Evolutionary conservation across 2,797 vertebrate genomes (phyloP).

Genomic region (Alfaro cultratus): DNA sequence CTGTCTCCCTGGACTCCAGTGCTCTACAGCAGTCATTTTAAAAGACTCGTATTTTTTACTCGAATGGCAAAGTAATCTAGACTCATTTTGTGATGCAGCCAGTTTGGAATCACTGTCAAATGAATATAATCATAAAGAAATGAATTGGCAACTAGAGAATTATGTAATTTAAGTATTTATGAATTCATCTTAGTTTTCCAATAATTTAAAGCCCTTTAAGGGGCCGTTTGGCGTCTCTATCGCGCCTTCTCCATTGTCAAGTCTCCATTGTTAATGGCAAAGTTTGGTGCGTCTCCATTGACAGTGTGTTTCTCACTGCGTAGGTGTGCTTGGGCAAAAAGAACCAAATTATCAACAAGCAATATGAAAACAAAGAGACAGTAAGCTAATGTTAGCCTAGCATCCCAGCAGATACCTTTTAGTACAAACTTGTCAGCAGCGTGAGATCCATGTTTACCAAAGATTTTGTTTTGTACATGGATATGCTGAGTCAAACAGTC

Average conservation of each 20-base stretch:
- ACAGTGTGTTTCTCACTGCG: neutral
- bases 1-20: neutral
- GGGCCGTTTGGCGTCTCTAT: neutral
- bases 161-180: neutral
- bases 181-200: neutral
- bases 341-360: neutral
- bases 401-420: neutral
- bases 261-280: no score
- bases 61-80: neutral
- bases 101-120: neutral
- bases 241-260: neutral
- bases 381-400: neutral
- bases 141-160: neutral
- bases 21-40: neutral
- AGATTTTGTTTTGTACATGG: neutral
- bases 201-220: neutral
- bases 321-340: neutral
- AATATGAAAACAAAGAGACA: neutral
- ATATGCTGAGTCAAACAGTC: neutral
- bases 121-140: neutral
- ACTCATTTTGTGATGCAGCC: neutral
- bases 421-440: neutral
- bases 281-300: neutral
- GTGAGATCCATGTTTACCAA: neutral
- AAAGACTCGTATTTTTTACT: neutral